These are phyloP conservation scores for Daktulosphaira vitifoliae DNA, from an alignment of 1,140 invertebrate species.

Conservation along the genomic window DNA sequence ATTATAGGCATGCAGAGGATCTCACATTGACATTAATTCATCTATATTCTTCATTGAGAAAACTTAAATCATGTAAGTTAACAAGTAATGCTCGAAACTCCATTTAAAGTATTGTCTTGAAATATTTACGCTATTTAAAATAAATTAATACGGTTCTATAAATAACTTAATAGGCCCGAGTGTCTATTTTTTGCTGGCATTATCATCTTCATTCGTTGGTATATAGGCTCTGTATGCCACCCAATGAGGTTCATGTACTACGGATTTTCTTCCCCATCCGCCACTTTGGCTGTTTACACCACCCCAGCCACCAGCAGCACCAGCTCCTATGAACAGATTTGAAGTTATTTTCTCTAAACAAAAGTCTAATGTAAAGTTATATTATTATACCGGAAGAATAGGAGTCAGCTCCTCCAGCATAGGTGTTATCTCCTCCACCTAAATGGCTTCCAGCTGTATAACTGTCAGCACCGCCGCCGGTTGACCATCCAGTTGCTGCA, in stretches of 20 bases:
- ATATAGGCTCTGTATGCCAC: constrained; percentile 32
- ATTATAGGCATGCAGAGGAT: no score
- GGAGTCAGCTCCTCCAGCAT: constrained; percentile 25
- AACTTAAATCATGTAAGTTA: no score
- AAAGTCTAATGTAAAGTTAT: not conserved
- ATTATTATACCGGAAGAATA: constrained; percentile 10
- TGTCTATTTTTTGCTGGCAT: constrained; percentile 6
- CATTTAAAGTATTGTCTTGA: no score
- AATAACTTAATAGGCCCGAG: no score
- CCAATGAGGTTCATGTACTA: constrained; percentile 26
- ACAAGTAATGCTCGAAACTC: no score
- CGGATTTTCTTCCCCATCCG: constrained; percentile 15
- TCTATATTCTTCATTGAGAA: no score
- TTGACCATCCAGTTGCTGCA: constrained; percentile 35
- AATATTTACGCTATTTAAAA: no score
- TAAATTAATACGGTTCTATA: no score
- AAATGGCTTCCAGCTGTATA: constrained; percentile 30
- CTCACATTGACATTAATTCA: no score
- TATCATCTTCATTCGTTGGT: constrained; percentile 11
- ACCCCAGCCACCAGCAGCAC: not conserved
- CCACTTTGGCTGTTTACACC: constrained; percentile 22
- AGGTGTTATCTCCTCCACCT: constrained; percentile 30
- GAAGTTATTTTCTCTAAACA: constrained; percentile 15
- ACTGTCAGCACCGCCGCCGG: constrained; percentile 34
- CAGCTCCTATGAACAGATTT: constrained; percentile 2